Percentiles rank a stretch among this genome's conserved stretches.
phyloP scores from a whole-genome alignment of 2,888 invertebrate species.

The Meandrusa payeni region DNA sequence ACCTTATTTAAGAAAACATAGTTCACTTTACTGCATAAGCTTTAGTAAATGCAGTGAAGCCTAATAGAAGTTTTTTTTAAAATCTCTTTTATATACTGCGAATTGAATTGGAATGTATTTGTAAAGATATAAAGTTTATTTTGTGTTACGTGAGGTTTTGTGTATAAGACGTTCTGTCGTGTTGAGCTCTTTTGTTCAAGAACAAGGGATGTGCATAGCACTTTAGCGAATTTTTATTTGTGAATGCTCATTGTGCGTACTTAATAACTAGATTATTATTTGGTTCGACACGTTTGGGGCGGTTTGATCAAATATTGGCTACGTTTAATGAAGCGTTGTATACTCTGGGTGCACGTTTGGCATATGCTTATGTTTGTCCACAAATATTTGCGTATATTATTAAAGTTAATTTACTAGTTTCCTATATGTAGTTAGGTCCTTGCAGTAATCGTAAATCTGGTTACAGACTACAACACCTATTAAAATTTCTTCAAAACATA shows the following conservation, averaged over 20 bases:
- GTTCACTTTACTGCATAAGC: constrained; percentile 28
- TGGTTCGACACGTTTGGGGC: constrained; percentile 42
- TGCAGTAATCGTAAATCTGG: no score
- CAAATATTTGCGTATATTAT: constrained; percentile 27
- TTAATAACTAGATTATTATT: constrained; percentile 67
- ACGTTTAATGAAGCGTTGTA: constrained; percentile 52
- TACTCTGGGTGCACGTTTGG: constrained; percentile 32
- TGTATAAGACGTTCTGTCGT: constrained; percentile 29
- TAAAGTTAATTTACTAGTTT: no score
- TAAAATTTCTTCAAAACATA: no score
- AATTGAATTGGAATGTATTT: not conserved
- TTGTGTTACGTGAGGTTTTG: constrained; percentile 23
- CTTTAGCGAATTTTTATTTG: constrained; percentile 61
- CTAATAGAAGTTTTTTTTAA: constrained; percentile 45
- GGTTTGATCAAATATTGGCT: constrained; percentile 62
- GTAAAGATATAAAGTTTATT: constrained; percentile 2
- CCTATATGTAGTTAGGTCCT: no score
- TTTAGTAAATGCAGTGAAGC: constrained; percentile 33
- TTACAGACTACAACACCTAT: no score
- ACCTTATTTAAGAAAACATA: not conserved
- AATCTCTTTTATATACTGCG: constrained; percentile 19
- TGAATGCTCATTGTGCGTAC: constrained; percentile 51
- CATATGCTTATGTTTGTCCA: constrained; percentile 31
- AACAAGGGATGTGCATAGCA: constrained; percentile 43
- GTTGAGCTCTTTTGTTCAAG: constrained; percentile 30